A percentile compares a stretch with the other conserved stretches of the same genome.
Conservation (phyloP, 2,888 invertebrate species). For the Amblyjoppa proteus region DNA sequence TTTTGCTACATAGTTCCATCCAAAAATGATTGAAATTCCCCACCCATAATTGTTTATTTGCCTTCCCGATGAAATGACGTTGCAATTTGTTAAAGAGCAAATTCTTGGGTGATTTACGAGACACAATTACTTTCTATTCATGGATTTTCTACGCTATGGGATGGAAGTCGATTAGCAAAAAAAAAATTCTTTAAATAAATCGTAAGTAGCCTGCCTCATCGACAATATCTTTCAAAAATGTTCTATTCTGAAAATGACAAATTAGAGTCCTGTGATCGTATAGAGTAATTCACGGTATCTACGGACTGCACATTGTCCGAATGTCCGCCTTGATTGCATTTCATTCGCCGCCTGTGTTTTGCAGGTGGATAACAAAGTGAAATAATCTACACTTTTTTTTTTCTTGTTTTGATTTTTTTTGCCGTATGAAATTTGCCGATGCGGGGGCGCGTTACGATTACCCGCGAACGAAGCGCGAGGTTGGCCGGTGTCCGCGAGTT, state of each 20-base stretch:
- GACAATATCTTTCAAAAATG: background rate
- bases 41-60: background rate
- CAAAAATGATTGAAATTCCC: too few relatives aligned
- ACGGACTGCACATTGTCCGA: background rate
- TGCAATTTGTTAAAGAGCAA: background rate
- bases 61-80: background rate
- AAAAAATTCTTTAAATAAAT: background rate
- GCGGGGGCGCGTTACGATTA: constrained; percentile 55
- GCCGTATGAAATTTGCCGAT: constrained; percentile 52
- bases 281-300: background rate
- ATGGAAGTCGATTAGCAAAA: background rate
- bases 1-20: too few relatives aligned
- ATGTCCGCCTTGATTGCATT: constrained; percentile 35
- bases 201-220: background rate
- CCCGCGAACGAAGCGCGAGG: constrained; percentile 21
- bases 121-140: background rate
- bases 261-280: background rate
- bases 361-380: constrained; percentile 9
- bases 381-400: constrained; percentile 31
- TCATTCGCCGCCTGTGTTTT: background rate
- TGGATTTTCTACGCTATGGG: background rate
- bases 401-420: constrained; percentile 70
- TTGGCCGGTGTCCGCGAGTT: constrained; percentile 29
- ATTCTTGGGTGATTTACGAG: background rate
- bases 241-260: background rate